Evolutionary conservation across 2,113 vertebrate genomes (phyloP).

Genomic region (human): GRCh38 chr1:17709501-17710000

Average conservation of each 20-base stretch:
- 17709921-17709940: not conserved
- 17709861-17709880: not conserved
- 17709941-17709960: not conserved
- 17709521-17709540: not conserved
- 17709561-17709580: constrained; percentile 71
- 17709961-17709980: not conserved
- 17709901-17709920: not conserved
- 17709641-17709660: too few species aligned
- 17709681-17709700: constrained; percentile 74
- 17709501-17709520: not conserved
- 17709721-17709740: constrained; percentile 67
- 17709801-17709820: not conserved
- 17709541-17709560: not conserved
- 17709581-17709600: constrained; percentile 53
- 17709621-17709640: constrained; percentile 43
- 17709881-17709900: not conserved
- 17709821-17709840: not conserved
- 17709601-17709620: constrained; percentile 52
- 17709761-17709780: not conserved
- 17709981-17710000: not conserved
- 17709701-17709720: constrained; percentile 68
- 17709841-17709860: not conserved
- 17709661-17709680: too few species aligned
- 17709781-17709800: not conserved
- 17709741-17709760: constrained; percentile 51